Base-by-base conservation (phyloP, 2,797 vertebrate species). In the Poecilia picta region DNA sequence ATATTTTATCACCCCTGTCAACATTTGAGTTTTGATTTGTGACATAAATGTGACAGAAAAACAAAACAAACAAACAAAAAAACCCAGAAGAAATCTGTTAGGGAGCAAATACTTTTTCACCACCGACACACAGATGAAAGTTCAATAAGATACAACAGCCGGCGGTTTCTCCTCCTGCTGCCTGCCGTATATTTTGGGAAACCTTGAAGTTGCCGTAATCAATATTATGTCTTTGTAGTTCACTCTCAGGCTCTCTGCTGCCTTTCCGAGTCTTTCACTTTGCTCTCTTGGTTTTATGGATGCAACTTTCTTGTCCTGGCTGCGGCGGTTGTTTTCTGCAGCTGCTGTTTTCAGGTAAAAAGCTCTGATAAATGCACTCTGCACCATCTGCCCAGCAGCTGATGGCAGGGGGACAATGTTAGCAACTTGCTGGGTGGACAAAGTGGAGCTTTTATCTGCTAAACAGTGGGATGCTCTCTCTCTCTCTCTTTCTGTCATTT, bases 311-410 rank as follows among this genome's bases (percentile, higher is more conserved):
- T 18, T 55, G 62, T 55, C 76, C 47, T 66, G 46, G 36, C 81
- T 82, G 68, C 79, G 55, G 31, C 28, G 3, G 46, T 45, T 36
- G 20, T 78, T 81, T 72, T 78, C 64, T 20, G 75, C 68, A 36
- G 66, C 74, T 76, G 75, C 75, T 78, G 84, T 76, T 83, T 78
- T 80, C 33, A 76, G 62, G 73, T 76, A 53, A 79, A 82, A 77
- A 71, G 66, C 76, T 75, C 80, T 51, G 66, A 78, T 83, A 74
- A 78, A 76, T 51, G 53, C 55, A 74, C 72, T 81, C 23, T 74
- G 64, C 46, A 59, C 71, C 47, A 57, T 62, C 75, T 75, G 76
- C 77, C 74, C 75, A 76, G 81, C 84, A 79, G 68, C 73, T 81
- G 78, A 86, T 78, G 76, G 74, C 23, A 28, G 64, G 74, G 25